Base-by-base conservation (phyloP, 2,113 vertebrate genomes). In the Heloderma charlesbogerti region DNA sequence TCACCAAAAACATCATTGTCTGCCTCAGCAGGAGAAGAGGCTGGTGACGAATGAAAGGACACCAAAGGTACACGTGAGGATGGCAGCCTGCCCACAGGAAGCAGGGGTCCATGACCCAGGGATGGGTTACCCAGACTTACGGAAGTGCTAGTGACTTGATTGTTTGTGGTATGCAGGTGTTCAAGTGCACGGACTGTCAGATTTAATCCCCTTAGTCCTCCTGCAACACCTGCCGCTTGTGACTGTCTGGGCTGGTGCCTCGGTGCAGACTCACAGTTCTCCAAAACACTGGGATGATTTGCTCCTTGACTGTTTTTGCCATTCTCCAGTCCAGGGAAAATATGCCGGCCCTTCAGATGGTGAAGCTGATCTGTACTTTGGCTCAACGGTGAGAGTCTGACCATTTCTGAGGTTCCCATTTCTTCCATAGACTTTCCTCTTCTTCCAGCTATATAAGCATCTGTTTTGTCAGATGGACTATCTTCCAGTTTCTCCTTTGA, bases 351-450 rank as follows among this genome's bases (percentile, higher is more conserved):
- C 71, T 88, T 91, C 43, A 95, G 71, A 78, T 93, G 95, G 94
- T 97, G 97, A 87, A 98, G 94, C 77, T 96, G 96, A 91, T 98
- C 98, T 2, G 96, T 96, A 93, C 98, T 98, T 94, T 96, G 97
- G 92, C 98, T 98, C 66, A 97, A 67, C 29, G 94, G 91, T 1
- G 85, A 90, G 1, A 95, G 89, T 31, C 84, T 94, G n/a, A 79
- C 92, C 92, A 93, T 88, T 90, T 92, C 94, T 63, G 95, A 91
- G 3, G 84, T 82, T 4, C 96, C 97, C 0, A 96, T 94, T 87
- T 98, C 98, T 94, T 98, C 97, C 98, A 98, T 95, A 51, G 98
- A 98, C 94, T 97, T 97, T 34, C 97, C 98, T 90, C 97, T 95
- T 67, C 79, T 71, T 90, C 80, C 84, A 69, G 81, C 20, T 31